Conservation (phyloP, 1,140 invertebrate species). For the Copidosoma floridanum region DNA sequence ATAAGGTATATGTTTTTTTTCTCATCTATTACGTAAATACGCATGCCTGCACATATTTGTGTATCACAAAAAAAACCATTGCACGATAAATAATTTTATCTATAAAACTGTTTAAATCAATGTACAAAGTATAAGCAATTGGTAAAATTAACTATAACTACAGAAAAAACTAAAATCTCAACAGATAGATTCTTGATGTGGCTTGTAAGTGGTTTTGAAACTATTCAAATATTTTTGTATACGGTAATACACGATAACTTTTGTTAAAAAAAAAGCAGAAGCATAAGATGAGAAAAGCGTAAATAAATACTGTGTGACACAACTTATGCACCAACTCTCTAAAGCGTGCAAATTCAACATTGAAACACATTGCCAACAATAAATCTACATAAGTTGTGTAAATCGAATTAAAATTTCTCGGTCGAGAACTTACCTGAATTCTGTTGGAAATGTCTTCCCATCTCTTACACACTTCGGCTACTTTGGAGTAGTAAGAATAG, state of each 20-base stretch:
- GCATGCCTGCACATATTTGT: too few relatives aligned
- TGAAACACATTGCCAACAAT: too few relatives aligned
- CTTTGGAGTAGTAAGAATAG: constrained; percentile 49
- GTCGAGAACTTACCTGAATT: constrained; percentile 46
- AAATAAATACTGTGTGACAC: neutral
- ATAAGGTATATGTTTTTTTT: constrained; percentile 6
- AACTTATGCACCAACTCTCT: neutral
- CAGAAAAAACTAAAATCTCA: neutral
- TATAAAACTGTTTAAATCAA: too few relatives aligned
- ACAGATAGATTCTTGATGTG: constrained; percentile 5
- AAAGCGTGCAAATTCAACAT: constrained; percentile 1
- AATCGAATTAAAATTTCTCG: neutral
- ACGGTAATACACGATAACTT: constrained; percentile 30
- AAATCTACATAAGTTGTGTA: constrained; percentile 2
- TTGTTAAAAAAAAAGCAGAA: constrained; percentile 28
- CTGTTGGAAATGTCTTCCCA: constrained; percentile 50
- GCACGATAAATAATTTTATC: too few relatives aligned
- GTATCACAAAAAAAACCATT: too few relatives aligned
- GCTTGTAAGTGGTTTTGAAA: constrained; percentile 8
- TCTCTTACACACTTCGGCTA: constrained; percentile 48
- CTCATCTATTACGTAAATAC: too few relatives aligned
- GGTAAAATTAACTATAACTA: too few relatives aligned
- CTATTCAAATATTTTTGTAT: too few relatives aligned
- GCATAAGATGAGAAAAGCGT: constrained; percentile 11
- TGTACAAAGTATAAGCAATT: too few relatives aligned